phyloP scores from a whole-genome alignment of 2,797 vertebrate species.

The Cirrhinus mrigala region DNA sequence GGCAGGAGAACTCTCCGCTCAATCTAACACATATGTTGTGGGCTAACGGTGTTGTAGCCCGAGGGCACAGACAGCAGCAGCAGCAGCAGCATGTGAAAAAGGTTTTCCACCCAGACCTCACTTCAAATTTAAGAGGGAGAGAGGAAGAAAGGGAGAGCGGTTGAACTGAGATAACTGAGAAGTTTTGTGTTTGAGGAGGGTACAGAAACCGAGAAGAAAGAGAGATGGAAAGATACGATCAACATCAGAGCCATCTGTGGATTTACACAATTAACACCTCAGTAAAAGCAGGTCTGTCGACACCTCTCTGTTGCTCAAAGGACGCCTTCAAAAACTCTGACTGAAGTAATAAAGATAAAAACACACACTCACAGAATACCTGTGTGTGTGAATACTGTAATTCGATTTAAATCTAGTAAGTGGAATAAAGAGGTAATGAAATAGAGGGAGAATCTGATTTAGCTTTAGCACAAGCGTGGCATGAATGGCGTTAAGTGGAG shows the following conservation, averaged over 20 bases:
- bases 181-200: constrained; percentile 18
- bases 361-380: constrained; percentile 51
- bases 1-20: constrained; percentile 75
- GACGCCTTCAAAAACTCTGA: constrained; percentile 54
- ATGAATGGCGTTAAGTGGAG: constrained; percentile 71
- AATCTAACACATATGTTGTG: constrained; percentile 80
- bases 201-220: constrained; percentile 60
- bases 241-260: constrained; percentile 74
- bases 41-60: constrained; percentile 69
- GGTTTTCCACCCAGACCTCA: constrained; percentile 74
- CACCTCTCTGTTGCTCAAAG: constrained; percentile 59
- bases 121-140: constrained; percentile 32
- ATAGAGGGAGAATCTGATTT: constrained; percentile 77
- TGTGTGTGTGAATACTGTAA: constrained; percentile 65
- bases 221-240: constrained; percentile 63
- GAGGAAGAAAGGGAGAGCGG: not conserved
- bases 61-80: constrained; percentile 61
- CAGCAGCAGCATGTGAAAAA: constrained; percentile 73
- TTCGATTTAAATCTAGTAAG: constrained; percentile 70
- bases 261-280: constrained; percentile 81
- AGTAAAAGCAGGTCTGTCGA: constrained; percentile 68
- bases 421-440: constrained; percentile 74
- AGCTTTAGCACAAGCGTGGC: constrained; percentile 63
- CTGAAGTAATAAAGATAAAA: too few relatives aligned
- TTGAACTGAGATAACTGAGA: constrained; percentile 38